Percentiles rank a stretch among this genome's conserved stretches.
Evolutionary conservation across 2,113 vertebrate species (phyloP).

Genomic region (Chunga burmeisteri): DNA sequence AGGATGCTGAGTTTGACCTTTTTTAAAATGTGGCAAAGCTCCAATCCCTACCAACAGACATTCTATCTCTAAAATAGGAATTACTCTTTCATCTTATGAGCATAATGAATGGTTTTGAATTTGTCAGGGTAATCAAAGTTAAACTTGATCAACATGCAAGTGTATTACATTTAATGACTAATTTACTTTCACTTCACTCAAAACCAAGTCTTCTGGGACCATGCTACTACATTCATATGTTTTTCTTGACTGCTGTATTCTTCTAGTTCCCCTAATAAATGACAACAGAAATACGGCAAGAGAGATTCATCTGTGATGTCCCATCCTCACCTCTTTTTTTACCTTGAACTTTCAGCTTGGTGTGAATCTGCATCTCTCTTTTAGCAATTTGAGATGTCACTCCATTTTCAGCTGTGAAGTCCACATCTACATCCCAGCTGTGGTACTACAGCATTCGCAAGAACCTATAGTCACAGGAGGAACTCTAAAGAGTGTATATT

Average conservation of each 20-base stretch:
- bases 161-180: background rate
- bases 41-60: background rate
- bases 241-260: background rate
- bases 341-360: background rate
- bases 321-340: background rate
- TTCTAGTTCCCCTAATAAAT: background rate
- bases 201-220: background rate
- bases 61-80: background rate
- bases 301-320: background rate
- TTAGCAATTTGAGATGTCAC: background rate
- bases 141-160: background rate
- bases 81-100: background rate
- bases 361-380: background rate
- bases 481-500: background rate
- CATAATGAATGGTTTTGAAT: background rate
- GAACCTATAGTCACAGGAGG: background rate
- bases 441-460: rapidly evolving
- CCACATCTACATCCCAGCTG: background rate
- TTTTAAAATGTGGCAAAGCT: background rate
- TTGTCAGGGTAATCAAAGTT: background rate
- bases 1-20: background rate
- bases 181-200: background rate
- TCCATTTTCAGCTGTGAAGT: background rate
- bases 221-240: background rate
- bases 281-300: background rate